A percentile compares a stretch with the other conserved stretches of the same genome.
Conservation (phyloP, 2,113 vertebrate species). For the Panthera uncia region DNA sequence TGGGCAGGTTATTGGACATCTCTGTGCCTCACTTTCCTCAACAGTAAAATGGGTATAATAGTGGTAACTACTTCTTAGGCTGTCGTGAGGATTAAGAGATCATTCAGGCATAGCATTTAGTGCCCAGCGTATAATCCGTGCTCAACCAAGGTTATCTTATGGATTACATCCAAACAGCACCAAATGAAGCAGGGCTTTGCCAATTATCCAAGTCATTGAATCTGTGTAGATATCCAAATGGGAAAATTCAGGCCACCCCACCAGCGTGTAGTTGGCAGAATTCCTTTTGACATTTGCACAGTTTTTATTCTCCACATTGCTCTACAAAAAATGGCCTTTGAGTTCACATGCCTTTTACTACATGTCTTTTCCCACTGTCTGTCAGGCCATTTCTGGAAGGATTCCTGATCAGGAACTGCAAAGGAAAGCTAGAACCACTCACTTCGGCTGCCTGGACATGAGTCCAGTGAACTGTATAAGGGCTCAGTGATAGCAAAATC, state of each 20-base stretch:
- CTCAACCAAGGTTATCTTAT: neutral
- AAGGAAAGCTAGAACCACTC: slow-evolving; percentile 12
- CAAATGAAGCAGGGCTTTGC: neutral
- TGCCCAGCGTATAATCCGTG: neutral
- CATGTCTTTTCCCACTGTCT: neutral
- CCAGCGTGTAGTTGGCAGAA: neutral
- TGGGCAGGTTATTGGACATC: neutral
- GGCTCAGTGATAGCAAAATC: neutral
- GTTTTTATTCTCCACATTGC: slow-evolving; percentile 30
- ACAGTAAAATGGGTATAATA: neutral
- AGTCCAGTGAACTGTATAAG: neutral
- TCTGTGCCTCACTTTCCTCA: neutral
- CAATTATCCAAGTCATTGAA: neutral
- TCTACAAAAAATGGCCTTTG: slow-evolving; percentile 24
- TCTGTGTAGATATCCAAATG: neutral
- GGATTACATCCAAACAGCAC: neutral
- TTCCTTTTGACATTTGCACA: slow-evolving; percentile 19
- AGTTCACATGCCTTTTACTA: neutral
- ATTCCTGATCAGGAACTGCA: slow-evolving; percentile 25
- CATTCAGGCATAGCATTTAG: neutral
- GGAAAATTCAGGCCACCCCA: neutral
- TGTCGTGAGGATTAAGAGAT: neutral
- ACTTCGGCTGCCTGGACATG: neutral
- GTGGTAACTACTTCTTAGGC: no score
- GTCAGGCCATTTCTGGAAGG: slow-evolving; percentile 9